Conservation (phyloP, 1,140 invertebrate genomes). For the Leptoteleia sp. region DNA sequence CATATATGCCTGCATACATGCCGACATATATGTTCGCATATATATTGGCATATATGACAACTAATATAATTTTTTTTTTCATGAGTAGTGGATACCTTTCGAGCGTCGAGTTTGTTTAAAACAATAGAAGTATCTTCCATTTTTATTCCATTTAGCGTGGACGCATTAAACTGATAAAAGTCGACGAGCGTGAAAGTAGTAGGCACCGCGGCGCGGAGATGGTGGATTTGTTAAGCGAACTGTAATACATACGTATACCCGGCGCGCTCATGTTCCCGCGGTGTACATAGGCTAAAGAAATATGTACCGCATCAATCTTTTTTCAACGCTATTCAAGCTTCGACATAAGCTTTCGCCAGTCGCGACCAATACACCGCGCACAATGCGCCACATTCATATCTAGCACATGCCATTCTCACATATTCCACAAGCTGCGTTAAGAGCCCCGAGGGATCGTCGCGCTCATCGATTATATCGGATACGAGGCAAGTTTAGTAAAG, state of each 20-base stretch:
- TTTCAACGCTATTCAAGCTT: slow-evolving; percentile 47
- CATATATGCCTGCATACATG: too few species aligned
- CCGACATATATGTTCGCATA: too few species aligned
- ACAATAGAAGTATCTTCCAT: too few species aligned
- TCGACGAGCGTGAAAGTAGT: slow-evolving; percentile 7
- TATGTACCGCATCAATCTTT: slow-evolving; percentile 57
- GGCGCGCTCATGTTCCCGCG: slow-evolving; percentile 2
- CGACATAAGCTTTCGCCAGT: slow-evolving; percentile 43
- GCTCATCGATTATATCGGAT: slow-evolving; percentile 54
- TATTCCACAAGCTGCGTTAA: slow-evolving; percentile 52
- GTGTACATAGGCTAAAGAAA: slow-evolving; percentile 26
- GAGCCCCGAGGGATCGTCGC: slow-evolving; percentile 46
- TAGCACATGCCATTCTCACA: slow-evolving; percentile 48
- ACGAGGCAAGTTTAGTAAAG: slow-evolving; percentile 35
- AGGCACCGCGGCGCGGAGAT: not conserved
- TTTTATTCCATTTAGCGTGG: too few species aligned
- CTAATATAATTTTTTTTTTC: too few species aligned
- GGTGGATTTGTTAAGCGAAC: slow-evolving; percentile 44
- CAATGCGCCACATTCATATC: slow-evolving; percentile 52
- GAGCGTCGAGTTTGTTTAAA: too few species aligned
- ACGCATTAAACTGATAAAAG: slow-evolving; percentile 3
- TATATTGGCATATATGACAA: too few species aligned
- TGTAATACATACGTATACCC: slow-evolving; percentile 28
- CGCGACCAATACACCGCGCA: slow-evolving; percentile 22
- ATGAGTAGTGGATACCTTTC: too few species aligned